Evolutionary conservation across 2,888 invertebrate genomes (phyloP), one percentile per base, ranked within the genome.

Genomic region (Athalia circularis): DNA sequence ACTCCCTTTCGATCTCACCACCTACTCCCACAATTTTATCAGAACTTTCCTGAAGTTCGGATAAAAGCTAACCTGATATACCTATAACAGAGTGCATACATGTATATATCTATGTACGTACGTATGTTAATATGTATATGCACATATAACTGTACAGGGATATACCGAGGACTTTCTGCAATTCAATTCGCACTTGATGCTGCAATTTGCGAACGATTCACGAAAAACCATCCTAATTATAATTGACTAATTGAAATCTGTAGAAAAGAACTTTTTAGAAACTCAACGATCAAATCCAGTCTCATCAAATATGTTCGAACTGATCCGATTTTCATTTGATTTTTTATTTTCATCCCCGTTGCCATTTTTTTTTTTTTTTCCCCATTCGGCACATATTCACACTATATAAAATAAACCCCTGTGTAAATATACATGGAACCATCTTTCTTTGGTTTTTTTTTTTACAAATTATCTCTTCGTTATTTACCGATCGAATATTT

Each of bases 191-290:
- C 68, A 68, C 68, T 68, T 15, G 50, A 15, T 13, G 68, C 29
- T 29, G 29, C 29, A 29, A 29, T 65, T 52, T 11, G 43, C 50
- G 43, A 11, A 15, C 68, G 43, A 68, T 54, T 61, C 11, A 43
- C 15, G 68, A 54, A 43, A 68, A 68, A 29, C 29, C 29, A 29
- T 52, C 52, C 29, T 29, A 2, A 52, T 54, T 50, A 9, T 68
- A 68, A 68, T 68, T 68, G 68, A 52, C 68, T 68, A 43, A 68
- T 52, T 52, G 68, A 68, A 68, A 68, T 54, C 29, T 52, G 52
- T 43, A 43, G 68, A 29, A 52, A 1, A 29, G 68, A 43, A 52
- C 52, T 68, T 52, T 52, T 29, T 4, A 5, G 2, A 29, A 29
- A 29, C 29, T 6, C 50, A 29, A 52, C 52, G 29, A 50, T 68